phyloP scores from a whole-genome alignment of 2,113 vertebrate species.

The Paedocypris sp. region DNA sequence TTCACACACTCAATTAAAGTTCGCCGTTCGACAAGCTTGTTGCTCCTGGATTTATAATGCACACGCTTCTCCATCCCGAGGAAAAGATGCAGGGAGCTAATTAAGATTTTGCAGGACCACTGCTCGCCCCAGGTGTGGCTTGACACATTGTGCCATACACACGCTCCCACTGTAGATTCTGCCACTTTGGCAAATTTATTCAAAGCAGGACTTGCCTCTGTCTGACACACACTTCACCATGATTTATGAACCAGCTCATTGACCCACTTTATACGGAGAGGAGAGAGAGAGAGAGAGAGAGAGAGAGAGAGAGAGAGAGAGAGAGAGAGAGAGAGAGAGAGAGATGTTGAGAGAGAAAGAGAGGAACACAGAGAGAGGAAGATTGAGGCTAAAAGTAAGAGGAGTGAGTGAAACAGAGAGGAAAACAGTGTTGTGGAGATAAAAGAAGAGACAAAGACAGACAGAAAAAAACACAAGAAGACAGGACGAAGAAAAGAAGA shows the following conservation, averaged over 20 bases:
- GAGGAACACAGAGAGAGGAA: conserved; percentile 1
- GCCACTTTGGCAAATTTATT: conserved; percentile 55
- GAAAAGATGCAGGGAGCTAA: conserved; percentile 44
- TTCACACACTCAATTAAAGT: conserved; percentile 7
- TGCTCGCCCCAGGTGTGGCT: conserved; percentile 50
- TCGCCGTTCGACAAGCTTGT: not conserved
- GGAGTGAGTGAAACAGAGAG: no score
- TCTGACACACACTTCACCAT: conserved; percentile 57
- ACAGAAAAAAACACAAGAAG: no score
- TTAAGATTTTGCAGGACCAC: conserved; percentile 53
- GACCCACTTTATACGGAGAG: conserved; percentile 61
- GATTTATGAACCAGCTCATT: conserved; percentile 69
- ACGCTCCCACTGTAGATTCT: conserved; percentile 29
- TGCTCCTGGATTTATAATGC: not conserved
- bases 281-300: conserved; percentile 11
- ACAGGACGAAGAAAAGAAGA: no score
- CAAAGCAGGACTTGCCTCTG: conserved; percentile 44
- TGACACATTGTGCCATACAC: conserved; percentile 46
- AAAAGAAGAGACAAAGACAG: no score
- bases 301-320: conserved; percentile 9
- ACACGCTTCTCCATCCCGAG: conserved; percentile 40
- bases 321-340: conserved; percentile 3
- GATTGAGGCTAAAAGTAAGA: not conserved
- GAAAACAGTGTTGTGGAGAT: no score
- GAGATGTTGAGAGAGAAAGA: not conserved